phyloP scores from a whole-genome alignment of 2,797 vertebrate genomes.

The Esox masquinongy region DNA sequence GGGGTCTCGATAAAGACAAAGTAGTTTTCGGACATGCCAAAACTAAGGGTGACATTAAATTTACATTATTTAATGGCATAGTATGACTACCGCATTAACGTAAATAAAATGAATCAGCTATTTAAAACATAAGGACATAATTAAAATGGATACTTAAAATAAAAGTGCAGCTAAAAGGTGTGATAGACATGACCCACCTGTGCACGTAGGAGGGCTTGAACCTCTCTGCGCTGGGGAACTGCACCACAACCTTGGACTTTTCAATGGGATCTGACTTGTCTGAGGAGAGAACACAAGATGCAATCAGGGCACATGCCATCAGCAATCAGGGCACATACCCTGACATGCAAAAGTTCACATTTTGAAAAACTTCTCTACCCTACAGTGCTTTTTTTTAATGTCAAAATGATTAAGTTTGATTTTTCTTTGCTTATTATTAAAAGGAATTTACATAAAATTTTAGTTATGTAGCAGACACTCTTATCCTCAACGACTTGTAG shows the following conservation, averaged over 20 bases:
- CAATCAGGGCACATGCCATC: neutral
- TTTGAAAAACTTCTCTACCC: too few species aligned
- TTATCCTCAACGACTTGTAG: too few species aligned
- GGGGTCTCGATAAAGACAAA: constrained; percentile 97
- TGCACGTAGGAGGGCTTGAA: constrained; percentile 98
- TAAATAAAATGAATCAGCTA: too few species aligned
- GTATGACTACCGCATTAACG: neutral
- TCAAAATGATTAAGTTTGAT: too few species aligned
- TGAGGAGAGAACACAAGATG: constrained; percentile 53
- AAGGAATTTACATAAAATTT: too few species aligned
- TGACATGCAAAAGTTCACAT: too few species aligned
- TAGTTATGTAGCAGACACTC: too few species aligned
- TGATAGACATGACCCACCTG: constrained; percentile 75
- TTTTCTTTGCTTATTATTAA: too few species aligned
- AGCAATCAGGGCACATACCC: too few species aligned
- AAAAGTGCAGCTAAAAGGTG: neutral
- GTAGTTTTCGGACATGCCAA: constrained; percentile 92
- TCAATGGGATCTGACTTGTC: constrained; percentile 93
- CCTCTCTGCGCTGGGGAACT: constrained; percentile 94
- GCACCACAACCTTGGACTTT: constrained; percentile 92
- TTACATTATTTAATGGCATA: neutral
- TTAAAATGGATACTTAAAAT: neutral
- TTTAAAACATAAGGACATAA: too few species aligned
- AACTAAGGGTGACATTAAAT: constrained; percentile 71
- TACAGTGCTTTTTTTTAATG: too few species aligned